phyloP scores from a whole-genome alignment of 2,888 invertebrate genomes.

The Thysanoteuthis rhombus region DNA sequence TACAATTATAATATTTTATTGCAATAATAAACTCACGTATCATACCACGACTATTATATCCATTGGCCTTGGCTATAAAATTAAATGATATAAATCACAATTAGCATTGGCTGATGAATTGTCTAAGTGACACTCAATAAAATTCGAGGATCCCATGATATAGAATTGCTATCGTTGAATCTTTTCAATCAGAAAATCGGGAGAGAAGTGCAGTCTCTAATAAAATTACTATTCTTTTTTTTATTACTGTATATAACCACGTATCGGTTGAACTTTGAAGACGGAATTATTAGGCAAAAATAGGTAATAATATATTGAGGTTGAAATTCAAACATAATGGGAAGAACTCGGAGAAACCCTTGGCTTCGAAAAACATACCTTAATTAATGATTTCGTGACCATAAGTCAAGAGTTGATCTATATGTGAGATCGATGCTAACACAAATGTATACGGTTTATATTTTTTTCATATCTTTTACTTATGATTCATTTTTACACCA shows the following conservation, averaged over 20 bases:
- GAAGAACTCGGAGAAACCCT: too few relatives aligned
- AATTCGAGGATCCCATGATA: not conserved
- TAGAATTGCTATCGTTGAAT: not conserved
- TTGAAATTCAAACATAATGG: too few relatives aligned
- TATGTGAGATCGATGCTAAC: too few relatives aligned
- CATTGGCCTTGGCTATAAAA: not conserved
- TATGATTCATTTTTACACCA: too few relatives aligned
- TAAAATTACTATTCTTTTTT: not conserved
- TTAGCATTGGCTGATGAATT: not conserved
- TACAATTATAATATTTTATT: not conserved
- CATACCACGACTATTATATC: not conserved
- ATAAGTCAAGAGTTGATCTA: too few relatives aligned
- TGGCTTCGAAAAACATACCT: too few relatives aligned
- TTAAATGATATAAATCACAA: not conserved
- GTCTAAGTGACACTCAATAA: not conserved
- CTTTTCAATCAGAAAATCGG: not conserved
- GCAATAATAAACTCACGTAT: not conserved
- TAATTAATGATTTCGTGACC: too few relatives aligned
- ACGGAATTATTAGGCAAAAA: too few relatives aligned
- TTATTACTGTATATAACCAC: not conserved
- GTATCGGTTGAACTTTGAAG: too few relatives aligned
- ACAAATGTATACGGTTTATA: too few relatives aligned
- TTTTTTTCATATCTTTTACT: too few relatives aligned
- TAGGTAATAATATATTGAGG: too few relatives aligned
- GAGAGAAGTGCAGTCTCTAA: not conserved